These are phyloP conservation scores for western clawed frog (Xenopus tropicalis) DNA, from an alignment of 2,113 vertebrate species.

Conservation along the genomic window UCB_Xtro_10.0 CM004444.2:82370001-82370500, in stretches of 20 bases:
- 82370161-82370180: too few relatives aligned
- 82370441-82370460: background rate
- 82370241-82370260: conserved; percentile 26
- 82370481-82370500: background rate
- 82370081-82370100: too few relatives aligned
- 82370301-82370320: background rate
- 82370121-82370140: too few relatives aligned
- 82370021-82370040: too few relatives aligned
- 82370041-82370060: too few relatives aligned
- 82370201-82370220: background rate
- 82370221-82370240: conserved; percentile 12
- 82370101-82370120: too few relatives aligned
- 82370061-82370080: too few relatives aligned
- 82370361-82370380: background rate
- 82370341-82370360: conserved; percentile 22
- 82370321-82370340: conserved; percentile 26
- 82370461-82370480: background rate
- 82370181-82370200: background rate
- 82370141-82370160: too few relatives aligned
- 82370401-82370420: conserved; percentile 1
- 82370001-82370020: too few relatives aligned
- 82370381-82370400: conserved; percentile 10
- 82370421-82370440: background rate
- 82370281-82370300: background rate
- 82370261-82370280: conserved; percentile 26